These are phyloP conservation scores for Colinus virginianus DNA, from an alignment of 2,113 vertebrate species.

Conservation along the genomic window DNA sequence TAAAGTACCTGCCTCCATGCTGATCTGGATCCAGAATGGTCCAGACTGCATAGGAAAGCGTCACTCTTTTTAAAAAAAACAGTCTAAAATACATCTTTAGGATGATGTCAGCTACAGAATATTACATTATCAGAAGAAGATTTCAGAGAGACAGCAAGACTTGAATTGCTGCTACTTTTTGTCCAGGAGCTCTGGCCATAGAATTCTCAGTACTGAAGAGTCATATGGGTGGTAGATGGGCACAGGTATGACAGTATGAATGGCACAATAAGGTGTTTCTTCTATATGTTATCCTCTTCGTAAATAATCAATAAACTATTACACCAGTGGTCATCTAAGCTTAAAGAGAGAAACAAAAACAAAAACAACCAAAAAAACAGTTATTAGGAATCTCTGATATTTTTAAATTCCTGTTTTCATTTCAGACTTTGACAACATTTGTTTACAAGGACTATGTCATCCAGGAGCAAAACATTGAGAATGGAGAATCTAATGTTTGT, in stretches of 20 bases:
- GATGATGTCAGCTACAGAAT: neutral
- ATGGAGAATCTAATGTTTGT: neutral
- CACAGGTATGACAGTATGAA: neutral
- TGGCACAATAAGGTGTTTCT: neutral
- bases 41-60: conserved; percentile 17
- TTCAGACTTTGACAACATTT: conserved; percentile 30
- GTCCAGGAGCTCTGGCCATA: neutral
- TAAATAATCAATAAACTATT: neutral
- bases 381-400: neutral
- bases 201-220: neutral
- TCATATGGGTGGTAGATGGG: neutral
- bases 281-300: neutral
- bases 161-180: neutral
- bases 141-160: neutral
- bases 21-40: conserved; percentile 34
- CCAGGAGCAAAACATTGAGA: conserved; percentile 18
- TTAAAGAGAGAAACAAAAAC: neutral
- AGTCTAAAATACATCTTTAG: neutral
- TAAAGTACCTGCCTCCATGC: neutral
- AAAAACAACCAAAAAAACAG: too few species aligned
- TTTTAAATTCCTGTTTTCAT: conserved; percentile 16
- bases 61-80: neutral
- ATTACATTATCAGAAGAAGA: neutral
- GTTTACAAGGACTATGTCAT: neutral
- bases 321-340: neutral